Conservation (phyloP, 2,797 vertebrate species). For the Malurus leucopterus region DNA sequence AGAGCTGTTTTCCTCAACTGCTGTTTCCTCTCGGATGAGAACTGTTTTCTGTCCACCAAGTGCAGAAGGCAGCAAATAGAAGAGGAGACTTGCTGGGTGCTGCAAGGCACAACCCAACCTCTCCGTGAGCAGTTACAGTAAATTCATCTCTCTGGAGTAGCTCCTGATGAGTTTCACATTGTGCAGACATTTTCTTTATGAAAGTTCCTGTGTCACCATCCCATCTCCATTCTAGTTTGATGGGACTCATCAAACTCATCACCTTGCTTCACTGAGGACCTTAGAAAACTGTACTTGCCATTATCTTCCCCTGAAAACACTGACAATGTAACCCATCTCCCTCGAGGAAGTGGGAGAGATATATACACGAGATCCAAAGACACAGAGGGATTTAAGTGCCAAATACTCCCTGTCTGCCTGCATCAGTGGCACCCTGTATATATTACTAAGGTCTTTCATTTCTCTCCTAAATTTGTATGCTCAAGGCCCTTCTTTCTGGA, state of each 20-base stretch:
- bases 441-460: background rate
- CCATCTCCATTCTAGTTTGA: background rate
- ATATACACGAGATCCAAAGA: background rate
- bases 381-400: background rate
- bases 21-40: background rate
- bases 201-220: background rate
- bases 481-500: background rate
- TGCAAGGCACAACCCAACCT: background rate
- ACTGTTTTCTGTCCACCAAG: background rate
- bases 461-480: background rate
- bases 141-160: background rate
- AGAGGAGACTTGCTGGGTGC: background rate
- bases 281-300: background rate
- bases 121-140: rapidly evolving
- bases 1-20: background rate
- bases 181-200: background rate
- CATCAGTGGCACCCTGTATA: background rate
- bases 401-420: background rate
- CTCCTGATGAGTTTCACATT: background rate
- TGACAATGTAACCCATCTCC: background rate
- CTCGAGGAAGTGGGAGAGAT: background rate
- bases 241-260: background rate
- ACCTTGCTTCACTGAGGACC: background rate
- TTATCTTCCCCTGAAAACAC: background rate
- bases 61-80: background rate